These are phyloP conservation scores for Podarcis raffonei DNA, from an alignment of 2,113 vertebrate species.

Conservation along the genomic window DNA sequence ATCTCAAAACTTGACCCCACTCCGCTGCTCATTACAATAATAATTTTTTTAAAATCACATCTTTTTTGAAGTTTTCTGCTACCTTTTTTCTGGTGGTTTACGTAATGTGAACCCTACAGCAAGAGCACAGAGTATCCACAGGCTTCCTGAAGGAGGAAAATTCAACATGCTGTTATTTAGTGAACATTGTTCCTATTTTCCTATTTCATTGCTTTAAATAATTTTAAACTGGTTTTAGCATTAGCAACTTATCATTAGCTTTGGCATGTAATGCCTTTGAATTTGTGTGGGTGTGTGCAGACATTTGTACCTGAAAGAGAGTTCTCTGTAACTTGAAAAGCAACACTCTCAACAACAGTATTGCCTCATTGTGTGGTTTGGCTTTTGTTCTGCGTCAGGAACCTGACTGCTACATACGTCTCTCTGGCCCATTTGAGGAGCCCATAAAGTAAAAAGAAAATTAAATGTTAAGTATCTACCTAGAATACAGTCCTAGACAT, in stretches of 20 bases:
- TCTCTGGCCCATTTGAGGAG: not conserved
- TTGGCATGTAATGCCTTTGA: not conserved
- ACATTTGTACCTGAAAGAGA: not conserved
- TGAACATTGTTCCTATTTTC: not conserved
- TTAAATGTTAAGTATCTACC: not conserved
- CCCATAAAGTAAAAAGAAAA: not conserved
- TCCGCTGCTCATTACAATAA: not conserved
- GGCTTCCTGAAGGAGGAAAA: too few relatives aligned
- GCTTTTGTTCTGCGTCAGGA: not conserved
- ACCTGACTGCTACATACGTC: not conserved
- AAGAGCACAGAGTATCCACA: not conserved
- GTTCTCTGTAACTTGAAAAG: not conserved
- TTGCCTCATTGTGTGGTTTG: not conserved
- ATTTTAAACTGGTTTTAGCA: not conserved
- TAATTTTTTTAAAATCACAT: not conserved
- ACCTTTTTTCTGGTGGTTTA: not conserved
- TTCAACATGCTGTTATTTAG: not conserved
- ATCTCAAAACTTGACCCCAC: too few relatives aligned
- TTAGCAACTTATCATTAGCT: not conserved
- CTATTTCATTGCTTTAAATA: not conserved
- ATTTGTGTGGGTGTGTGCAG: not conserved
- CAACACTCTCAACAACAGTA: not conserved
- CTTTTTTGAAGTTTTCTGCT: not conserved
- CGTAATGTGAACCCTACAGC: not conserved
- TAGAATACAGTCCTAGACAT: conserved; percentile 15